Percentiles rank a stretch among this genome's conserved stretches.
phyloP scores from a whole-genome alignment of 2,888 invertebrate genomes.

The Cylindroiulus punctatus region DNA sequence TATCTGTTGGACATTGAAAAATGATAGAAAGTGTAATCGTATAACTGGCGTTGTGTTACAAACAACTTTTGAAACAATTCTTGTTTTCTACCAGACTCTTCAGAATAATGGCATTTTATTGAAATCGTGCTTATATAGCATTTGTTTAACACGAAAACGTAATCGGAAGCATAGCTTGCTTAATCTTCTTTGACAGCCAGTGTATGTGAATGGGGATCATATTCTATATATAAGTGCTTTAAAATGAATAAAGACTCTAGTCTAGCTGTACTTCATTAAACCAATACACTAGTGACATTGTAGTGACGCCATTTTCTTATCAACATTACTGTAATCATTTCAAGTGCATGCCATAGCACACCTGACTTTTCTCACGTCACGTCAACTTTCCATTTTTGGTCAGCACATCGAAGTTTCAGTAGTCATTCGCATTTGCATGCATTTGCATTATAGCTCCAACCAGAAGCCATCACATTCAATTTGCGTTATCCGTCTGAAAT shows the following conservation, averaged over 20 bases:
- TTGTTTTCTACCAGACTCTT: background rate
- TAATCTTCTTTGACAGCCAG: too few relatives aligned
- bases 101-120: too few relatives aligned
- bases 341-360: background rate
- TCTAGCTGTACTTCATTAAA: too few relatives aligned
- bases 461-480: slow-evolving; percentile 29
- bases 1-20: background rate
- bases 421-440: background rate
- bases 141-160: too few relatives aligned
- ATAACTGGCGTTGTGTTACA: background rate
- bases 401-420: background rate
- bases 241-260: too few relatives aligned
- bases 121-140: too few relatives aligned
- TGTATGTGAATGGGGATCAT: too few relatives aligned
- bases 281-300: too few relatives aligned
- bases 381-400: background rate
- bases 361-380: background rate
- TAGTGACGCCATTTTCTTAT: too few relatives aligned
- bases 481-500: background rate
- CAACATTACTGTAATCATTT: background rate
- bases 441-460: background rate
- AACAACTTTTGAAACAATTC: background rate
- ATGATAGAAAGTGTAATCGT: slow-evolving; percentile 20
- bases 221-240: too few relatives aligned
- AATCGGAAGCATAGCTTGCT: too few relatives aligned